These are phyloP conservation scores for Lasioglossum marginatum DNA, from an alignment of 2,888 invertebrate genomes.

Conservation along the genomic window DNA sequence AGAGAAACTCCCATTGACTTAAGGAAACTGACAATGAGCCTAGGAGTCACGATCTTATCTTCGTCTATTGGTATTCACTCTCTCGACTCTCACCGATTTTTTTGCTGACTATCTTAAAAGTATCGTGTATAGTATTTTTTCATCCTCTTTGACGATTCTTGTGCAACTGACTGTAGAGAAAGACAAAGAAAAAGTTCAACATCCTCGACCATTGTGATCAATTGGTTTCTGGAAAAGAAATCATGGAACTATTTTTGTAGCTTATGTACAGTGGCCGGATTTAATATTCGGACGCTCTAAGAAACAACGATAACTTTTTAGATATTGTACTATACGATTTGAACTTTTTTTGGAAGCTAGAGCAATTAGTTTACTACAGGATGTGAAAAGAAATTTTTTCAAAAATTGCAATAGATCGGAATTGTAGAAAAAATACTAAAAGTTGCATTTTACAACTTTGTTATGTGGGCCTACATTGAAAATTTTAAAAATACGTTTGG, in stretches of 20 bases:
- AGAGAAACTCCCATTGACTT: slow-evolving; percentile 64
- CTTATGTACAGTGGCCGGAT: background rate
- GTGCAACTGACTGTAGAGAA: background rate
- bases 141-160: background rate
- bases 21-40: slow-evolving; percentile 32
- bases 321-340: too few species aligned
- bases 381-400: too few species aligned
- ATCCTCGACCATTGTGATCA: background rate
- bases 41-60: slow-evolving; percentile 44
- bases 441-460: too few species aligned
- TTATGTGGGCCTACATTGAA: too few species aligned
- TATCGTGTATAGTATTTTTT: background rate
- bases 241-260: background rate
- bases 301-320: too few species aligned
- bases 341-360: too few species aligned
- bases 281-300: too few species aligned
- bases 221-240: background rate
- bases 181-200: background rate
- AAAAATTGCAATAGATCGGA: too few species aligned
- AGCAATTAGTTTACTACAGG: too few species aligned
- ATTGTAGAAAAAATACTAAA: too few species aligned
- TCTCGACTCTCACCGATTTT: slow-evolving; percentile 51
- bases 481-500: too few species aligned
- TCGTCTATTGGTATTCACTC: slow-evolving; percentile 21
- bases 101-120: background rate